These are phyloP conservation scores for Spinus olivaceus DNA, from an alignment of 2,797 vertebrate species.

Conservation along the genomic window DNA sequence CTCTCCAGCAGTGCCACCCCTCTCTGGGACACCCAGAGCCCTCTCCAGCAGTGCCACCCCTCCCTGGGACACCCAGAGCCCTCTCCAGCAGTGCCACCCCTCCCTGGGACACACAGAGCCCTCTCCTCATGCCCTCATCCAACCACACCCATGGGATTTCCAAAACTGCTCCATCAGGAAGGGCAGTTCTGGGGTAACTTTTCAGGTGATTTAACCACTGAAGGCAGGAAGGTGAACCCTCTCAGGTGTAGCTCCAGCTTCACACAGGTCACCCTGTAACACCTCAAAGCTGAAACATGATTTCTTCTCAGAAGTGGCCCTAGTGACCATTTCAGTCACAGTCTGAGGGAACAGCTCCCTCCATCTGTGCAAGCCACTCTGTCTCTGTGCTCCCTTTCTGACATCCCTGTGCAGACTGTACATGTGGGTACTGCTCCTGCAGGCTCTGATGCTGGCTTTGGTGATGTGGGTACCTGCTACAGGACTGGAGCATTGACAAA, in stretches of 20 bases:
- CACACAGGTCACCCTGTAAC: accelerated
- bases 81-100: background rate
- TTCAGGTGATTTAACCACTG: background rate
- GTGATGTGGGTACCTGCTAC: background rate
- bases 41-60: background rate
- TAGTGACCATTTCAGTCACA: background rate
- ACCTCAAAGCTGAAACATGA: background rate
- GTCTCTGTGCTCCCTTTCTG: background rate
- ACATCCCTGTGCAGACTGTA: background rate
- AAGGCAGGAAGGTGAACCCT: background rate
- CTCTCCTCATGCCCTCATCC: background rate
- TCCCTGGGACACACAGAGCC: too few species aligned
- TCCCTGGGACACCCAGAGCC: background rate
- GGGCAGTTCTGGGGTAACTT: background rate
- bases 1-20: background rate
- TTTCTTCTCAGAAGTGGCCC: background rate
- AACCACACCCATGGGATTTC: accelerated
- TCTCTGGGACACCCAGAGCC: background rate
- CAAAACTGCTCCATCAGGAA: background rate
- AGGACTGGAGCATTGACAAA: background rate
- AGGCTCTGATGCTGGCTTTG: background rate
- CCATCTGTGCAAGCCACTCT: background rate
- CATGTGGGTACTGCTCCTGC: accelerated
- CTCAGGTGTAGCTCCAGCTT: background rate
- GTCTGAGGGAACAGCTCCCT: background rate